Base-by-base conservation (phyloP, 2,888 invertebrate genomes). In the Apoda limacodes region DNA sequence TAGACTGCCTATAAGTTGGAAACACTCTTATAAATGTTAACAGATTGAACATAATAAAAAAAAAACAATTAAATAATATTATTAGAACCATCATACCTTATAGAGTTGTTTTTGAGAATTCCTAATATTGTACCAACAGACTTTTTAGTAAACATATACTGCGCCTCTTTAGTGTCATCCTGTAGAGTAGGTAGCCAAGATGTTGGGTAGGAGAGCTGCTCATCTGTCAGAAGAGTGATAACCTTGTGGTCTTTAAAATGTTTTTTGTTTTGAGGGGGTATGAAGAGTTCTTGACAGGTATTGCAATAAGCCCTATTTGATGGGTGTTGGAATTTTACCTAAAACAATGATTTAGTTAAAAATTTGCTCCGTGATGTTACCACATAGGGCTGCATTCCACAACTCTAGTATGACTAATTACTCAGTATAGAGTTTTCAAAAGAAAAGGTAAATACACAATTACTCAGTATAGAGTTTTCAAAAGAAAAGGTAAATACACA, bases 81-180 rank as follows among this genome's bases (percentile, higher is more conserved):
- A 19, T 45, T n/a, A n/a, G n/a, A n/a, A n/a, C n/a, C n/a, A n/a
- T n/a, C 53, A 46, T 57, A 87, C 88, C 65, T 82, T 13, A 86
- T 85, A 34, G 82, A 78, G 42, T 88, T 80, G 38, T 82, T 69
- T 14, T 68, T 59, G 13, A 91, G 69, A 45, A 88, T 85, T 11
- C 84, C 76, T 7, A 86, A 55, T 9, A 94, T 82, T 39, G 89
- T 86, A 7, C 78, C 51, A 3, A 88, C 81, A 13, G 91, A 82
- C 39, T 84, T 82, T 39, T 85, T 80, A 2, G 89, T 84, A 64
- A 96, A 96, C 46, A 94, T 84, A 62, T 91, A 95, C 62, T 95
- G 95, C 1, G 95, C 95, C 67, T 94, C 93, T 13, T 86, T 88
- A 44, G 90, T 89, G 28, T 90, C 85, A 66, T 90, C 85, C 25